Base-by-base conservation (phyloP, 2,888 invertebrate genomes). In the Thymelicus lineola region DNA sequence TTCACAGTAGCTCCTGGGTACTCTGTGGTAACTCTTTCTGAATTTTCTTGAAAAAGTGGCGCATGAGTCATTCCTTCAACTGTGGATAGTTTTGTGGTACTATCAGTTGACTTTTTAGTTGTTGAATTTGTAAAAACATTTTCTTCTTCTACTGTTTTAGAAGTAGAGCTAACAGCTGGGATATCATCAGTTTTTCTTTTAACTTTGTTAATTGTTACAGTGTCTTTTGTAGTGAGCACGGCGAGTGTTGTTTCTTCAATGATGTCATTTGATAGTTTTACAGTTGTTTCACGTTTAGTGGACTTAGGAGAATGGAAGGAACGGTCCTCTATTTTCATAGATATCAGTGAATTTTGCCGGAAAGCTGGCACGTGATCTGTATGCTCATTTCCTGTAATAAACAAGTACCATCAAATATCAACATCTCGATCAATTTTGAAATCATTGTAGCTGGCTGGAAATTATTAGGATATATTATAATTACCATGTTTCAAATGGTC, bases 1-100 rank as follows among this genome's bases (percentile, higher is more conserved):
- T 85, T 89, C 0, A 92, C 83, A 0, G 88, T 83, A 7, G 82
- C 85, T 66, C 90, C 90, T 0, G 89, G 89, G 73, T 88, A 87
- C 68, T 89, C 88, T 12, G 88, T 89, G 3, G 73, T 73, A 0
- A 66, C 46, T 7, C 72, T 73, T 28, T 75, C 74, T 1, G 82
- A 73, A 6, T 76, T 74, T 4, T 73, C 75, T 46, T 38, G 38
- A 55, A 15, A 7, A 17, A 35, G 17, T 20, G 20, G 5, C 12
- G 20, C 10, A 10, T 20, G 10, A 14, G 79, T 76, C 15, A 74
- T 71, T 38, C 77, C 78, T 42, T 75, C 76, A 36, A 64, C 62
- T 7, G 75, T 62, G 9, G 71, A 70, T 35, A 72, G 59, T 48
- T 80, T 79, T 60, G 75, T 75, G 0, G 73, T 75, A 50, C 74